Conservation (phyloP, 2,888 invertebrate genomes). For the Lycia hirtaria region DNA sequence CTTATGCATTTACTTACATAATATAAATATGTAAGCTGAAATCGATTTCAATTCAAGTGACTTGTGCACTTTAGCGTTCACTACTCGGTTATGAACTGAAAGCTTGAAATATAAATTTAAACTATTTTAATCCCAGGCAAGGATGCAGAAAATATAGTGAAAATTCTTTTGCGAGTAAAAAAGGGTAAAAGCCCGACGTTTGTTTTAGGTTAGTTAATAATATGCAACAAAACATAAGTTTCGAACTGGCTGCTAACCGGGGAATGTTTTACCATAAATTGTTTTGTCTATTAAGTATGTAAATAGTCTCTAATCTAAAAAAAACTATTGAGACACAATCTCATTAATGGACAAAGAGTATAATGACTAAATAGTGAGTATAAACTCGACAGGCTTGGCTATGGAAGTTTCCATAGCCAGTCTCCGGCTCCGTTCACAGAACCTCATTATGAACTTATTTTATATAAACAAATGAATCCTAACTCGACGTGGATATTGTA, state of each 20-base stretch:
- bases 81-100: background rate
- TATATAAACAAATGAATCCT: too few relatives aligned
- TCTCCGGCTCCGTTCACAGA: too few relatives aligned
- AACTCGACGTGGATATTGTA: too few relatives aligned
- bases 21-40: background rate
- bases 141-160: slow-evolving; percentile 7
- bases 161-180: slow-evolving; percentile 4
- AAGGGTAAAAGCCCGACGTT: background rate
- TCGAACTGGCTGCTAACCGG: background rate
- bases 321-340: too few relatives aligned
- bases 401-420: too few relatives aligned
- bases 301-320: too few relatives aligned
- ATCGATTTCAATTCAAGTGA: slow-evolving; percentile 8
- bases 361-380: too few relatives aligned
- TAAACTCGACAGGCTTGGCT: too few relatives aligned
- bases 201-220: background rate
- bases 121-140: slow-evolving; percentile 6
- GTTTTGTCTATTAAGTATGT: background rate
- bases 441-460: too few relatives aligned
- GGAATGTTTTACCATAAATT: background rate
- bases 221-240: background rate
- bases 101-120: slow-evolving; percentile 8
- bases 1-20: background rate
- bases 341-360: too few relatives aligned
- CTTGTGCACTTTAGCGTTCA: slow-evolving; percentile 3